phyloP scores from a whole-genome alignment of 2,113 vertebrate species.

The Addax nasomaculatus region DNA sequence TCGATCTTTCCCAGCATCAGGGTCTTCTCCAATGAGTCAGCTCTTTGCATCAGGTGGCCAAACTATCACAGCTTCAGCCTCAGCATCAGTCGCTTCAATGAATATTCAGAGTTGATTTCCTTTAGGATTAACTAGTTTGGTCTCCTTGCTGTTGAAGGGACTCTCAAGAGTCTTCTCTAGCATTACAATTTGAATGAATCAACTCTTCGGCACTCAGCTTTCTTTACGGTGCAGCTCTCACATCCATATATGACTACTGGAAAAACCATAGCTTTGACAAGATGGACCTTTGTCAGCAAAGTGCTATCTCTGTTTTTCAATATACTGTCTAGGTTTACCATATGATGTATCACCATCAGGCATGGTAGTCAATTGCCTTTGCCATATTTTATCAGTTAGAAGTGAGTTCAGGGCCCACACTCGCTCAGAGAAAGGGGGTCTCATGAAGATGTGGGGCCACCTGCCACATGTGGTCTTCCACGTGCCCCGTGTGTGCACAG shows the following conservation, averaged over 20 bases:
- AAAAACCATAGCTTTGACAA: neutral
- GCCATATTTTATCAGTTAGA: neutral
- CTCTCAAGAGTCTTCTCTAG: neutral
- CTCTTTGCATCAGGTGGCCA: neutral
- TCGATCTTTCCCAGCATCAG: neutral
- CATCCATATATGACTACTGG: neutral
- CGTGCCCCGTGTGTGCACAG: rapidly evolving
- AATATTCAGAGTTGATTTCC: neutral
- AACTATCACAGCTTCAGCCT: neutral
- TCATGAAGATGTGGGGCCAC: rapidly evolving
- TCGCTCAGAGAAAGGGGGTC: neutral
- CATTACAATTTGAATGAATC: neutral
- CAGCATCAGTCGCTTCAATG: neutral
- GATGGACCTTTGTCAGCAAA: neutral
- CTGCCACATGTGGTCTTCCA: no score
- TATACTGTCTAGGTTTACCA: neutral
- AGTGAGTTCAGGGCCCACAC: rapidly evolving
- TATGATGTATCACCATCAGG: rapidly evolving
- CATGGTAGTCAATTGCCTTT: rapidly evolving
- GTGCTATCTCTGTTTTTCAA: neutral
- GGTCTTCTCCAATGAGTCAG: neutral
- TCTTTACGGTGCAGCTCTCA: neutral
- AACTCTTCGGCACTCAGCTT: neutral
- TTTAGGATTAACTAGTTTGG: neutral
- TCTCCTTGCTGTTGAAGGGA: neutral